Evolutionary conservation across 2,888 invertebrate species (phyloP), one percentile per base, ranked within the genome.

Genomic region (Aporophyla nigra): DNA sequence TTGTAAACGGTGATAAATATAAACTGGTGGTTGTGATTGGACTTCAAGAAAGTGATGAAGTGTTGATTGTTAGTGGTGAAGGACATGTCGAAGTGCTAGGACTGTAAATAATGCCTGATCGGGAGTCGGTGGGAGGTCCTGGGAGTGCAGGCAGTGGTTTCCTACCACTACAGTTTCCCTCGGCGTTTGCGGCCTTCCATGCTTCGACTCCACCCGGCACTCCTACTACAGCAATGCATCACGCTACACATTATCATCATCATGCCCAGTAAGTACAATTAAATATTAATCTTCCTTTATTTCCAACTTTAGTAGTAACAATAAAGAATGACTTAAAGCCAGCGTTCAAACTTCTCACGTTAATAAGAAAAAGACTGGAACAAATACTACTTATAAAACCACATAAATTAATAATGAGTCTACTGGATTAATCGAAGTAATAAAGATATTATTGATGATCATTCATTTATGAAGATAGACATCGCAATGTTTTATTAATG

Each of bases 151-250:
- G 97, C 84, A 93, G 97, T 93, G 93, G 97, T 93, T 97, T 97
- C 93, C 93, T 97, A 94, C 97, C 97, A 88, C 94, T 97, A 87
- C 97, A 97, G 93, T 97, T 97, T 90, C 97, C 97, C 66, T 97
- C 97, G 86, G 97, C 97, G 73, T 97, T 97, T 88, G 97, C 97
- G 77, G 97, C 97, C 61, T 97, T 97, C 93, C 97, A 98, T 92
- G 97, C 97, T 86, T 97, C 97, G 40, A 94, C 97, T 96, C 94
- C 97, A 95, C 95, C 97, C 91, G 96, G 98, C 88, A 96, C 97
- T 95, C 94, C 92, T 53, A 93, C 97, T 95, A 93, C 97, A 93
- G 97, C 97, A 67, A 96, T 97, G 97, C 96, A 97, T 93, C 97
- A 93, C 96, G 97, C 95, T 83, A 97, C 95, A 85, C 97, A 96